These are phyloP conservation scores for Vultur gryphus DNA, from an alignment of 2,797 vertebrate genomes.

Conservation along the genomic window DNA sequence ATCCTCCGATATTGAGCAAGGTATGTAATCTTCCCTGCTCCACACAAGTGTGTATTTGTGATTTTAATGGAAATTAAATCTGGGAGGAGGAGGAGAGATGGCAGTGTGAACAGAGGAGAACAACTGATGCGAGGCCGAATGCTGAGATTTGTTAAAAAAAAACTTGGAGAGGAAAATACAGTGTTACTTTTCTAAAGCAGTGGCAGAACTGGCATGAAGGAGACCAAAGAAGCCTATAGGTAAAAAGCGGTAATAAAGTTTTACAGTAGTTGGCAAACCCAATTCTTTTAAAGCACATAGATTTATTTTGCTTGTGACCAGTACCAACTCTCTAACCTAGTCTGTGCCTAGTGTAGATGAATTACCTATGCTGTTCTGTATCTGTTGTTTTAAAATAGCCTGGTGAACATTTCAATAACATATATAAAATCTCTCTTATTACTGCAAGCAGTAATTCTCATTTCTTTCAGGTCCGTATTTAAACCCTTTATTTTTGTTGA, in stretches of 20 bases:
- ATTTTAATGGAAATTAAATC: not conserved
- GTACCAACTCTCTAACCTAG: not conserved
- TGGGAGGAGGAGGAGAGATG: not conserved
- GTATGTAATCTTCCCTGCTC: not conserved
- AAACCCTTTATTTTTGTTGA: conserved; percentile 84
- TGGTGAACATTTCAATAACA: not conserved
- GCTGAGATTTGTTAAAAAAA: not conserved
- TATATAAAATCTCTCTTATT: not conserved
- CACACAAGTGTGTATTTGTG: not conserved
- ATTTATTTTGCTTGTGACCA: not conserved
- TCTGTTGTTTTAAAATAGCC: not conserved
- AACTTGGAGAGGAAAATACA: not conserved
- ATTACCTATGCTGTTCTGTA: not conserved
- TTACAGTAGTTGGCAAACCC: not conserved
- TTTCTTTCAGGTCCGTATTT: conserved; percentile 78
- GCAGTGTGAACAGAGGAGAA: not conserved
- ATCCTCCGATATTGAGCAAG: not conserved
- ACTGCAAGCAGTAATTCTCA: conserved; percentile 16
- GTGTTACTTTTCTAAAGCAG: not conserved
- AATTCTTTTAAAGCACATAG: not conserved
- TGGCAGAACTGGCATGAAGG: not conserved
- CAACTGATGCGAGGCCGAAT: not conserved
- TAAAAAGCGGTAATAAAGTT: not conserved
- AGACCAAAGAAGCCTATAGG: not conserved
- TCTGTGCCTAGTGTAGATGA: not conserved